phyloP scores from a whole-genome alignment of 1,140 invertebrate species.

The Hypsibius dujardini region DNA sequence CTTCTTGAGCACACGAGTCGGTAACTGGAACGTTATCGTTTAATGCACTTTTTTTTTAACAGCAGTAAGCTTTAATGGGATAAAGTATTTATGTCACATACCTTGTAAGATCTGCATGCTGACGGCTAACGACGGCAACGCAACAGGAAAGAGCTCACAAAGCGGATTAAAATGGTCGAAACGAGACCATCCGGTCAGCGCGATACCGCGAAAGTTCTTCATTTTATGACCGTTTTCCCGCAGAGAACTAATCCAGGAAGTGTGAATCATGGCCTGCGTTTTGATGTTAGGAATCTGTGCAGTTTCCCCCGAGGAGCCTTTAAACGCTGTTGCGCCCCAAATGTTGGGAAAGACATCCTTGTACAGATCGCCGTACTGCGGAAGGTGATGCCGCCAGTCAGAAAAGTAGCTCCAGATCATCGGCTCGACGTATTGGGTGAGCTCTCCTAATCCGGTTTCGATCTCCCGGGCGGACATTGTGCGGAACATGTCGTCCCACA shows the following conservation, averaged over 20 bases:
- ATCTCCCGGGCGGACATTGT: constrained; percentile 39
- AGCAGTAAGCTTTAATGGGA: too few relatives aligned
- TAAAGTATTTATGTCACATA: too few relatives aligned
- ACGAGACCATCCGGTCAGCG: constrained; percentile 52
- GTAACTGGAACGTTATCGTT: too few relatives aligned
- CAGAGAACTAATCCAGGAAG: constrained; percentile 51
- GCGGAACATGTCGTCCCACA: constrained; percentile 90
- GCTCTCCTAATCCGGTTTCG: constrained; percentile 36
- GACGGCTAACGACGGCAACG: constrained; percentile 54
- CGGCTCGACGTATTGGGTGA: constrained; percentile 56
- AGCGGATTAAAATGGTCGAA: constrained; percentile 82
- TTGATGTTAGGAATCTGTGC: constrained; percentile 44
- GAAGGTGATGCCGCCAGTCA: constrained; percentile 41
- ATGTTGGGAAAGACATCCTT: constrained; percentile 57
- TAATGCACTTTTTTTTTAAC: too few relatives aligned
- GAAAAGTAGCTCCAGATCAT: constrained; percentile 64
- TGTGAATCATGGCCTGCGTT: constrained; percentile 51
- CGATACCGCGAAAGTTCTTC: constrained; percentile 41
- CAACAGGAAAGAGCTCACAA: constrained; percentile 63
- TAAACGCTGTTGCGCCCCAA: constrained; percentile 84
- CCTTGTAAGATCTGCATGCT: constrained; percentile 41
- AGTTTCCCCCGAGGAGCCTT: constrained; percentile 55
- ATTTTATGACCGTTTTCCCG: constrained; percentile 39
- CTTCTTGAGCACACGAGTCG: too few relatives aligned
- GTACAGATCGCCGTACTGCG: constrained; percentile 48